These are phyloP conservation scores for Acrocephalus kingi DNA, from an alignment of 2,113 vertebrate species.

Conservation along the genomic window DNA sequence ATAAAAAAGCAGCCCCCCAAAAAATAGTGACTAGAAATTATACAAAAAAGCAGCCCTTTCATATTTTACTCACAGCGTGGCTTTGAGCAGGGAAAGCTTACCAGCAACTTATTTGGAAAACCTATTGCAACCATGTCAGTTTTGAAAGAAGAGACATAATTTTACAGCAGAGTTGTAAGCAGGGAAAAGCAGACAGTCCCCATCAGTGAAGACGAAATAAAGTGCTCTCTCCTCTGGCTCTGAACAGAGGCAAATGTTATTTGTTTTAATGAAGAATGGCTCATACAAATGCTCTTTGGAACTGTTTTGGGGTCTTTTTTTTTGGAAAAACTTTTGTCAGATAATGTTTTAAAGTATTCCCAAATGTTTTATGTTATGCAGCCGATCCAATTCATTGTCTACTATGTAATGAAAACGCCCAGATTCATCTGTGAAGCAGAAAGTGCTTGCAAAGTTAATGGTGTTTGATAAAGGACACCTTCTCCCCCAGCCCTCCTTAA, in stretches of 20 bases:
- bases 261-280: slow-evolving; percentile 41
- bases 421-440: neutral
- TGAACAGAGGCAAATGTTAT: slow-evolving; percentile 4
- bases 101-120: neutral
- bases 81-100: neutral
- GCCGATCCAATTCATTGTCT: neutral
- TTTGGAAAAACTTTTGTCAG: neutral
- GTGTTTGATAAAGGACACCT: neutral
- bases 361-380: neutral
- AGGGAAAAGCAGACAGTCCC: slow-evolving; percentile 17
- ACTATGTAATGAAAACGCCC: neutral
- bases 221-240: slow-evolving; percentile 35
- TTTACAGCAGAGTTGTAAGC: neutral
- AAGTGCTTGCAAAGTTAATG: slow-evolving; percentile 31
- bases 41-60: neutral
- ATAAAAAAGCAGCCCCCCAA: neutral
- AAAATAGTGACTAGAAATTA: neutral
- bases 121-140: neutral
- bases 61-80: neutral
- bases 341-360: neutral
- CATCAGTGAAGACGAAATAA: slow-evolving; percentile 30
- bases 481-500: neutral
- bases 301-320: neutral
- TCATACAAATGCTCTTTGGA: neutral
- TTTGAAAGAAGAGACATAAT: slow-evolving; percentile 12